A percentile compares a stretch with the other conserved stretches of the same genome.
Evolutionary conservation across 2,113 vertebrate genomes (phyloP).

Genomic region (Dascyllus trimaculatus): DNA sequence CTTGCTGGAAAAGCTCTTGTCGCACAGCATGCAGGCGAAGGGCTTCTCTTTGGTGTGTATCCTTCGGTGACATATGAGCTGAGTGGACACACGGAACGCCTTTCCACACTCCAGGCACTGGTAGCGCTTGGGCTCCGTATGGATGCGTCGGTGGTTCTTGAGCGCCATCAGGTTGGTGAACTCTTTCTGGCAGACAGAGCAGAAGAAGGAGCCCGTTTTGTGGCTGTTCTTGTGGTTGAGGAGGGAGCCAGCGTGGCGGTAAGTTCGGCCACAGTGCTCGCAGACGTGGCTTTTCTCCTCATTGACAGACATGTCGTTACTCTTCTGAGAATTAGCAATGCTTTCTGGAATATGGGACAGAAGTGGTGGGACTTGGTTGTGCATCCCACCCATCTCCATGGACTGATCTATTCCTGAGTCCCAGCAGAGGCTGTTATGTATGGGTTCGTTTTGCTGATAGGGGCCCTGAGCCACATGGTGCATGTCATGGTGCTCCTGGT

Average conservation of each 20-base stretch:
- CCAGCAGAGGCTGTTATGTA: conserved; percentile 56
- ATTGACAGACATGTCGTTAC: neutral
- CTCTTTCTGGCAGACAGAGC: conserved; percentile 85
- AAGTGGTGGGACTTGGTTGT: conserved; percentile 65
- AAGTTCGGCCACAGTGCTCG: conserved; percentile 85
- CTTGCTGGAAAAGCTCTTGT: conserved; percentile 86
- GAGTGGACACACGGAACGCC: conserved; percentile 86
- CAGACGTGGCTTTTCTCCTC: conserved; percentile 84
- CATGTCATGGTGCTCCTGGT: conserved; percentile 85
- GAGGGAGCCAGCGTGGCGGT: conserved; percentile 85
- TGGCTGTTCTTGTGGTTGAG: conserved; percentile 89
- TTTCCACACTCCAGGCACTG: conserved; percentile 89
- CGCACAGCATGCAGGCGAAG: conserved; percentile 82
- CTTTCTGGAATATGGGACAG: conserved; percentile 62
- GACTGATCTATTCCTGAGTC: conserved; percentile 73
- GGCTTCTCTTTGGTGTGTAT: conserved; percentile 88
- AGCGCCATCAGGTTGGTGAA: conserved; percentile 87
- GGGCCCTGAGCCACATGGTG: conserved; percentile 72
- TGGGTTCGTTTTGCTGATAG: conserved; percentile 33
- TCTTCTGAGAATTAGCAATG: conserved; percentile 49
- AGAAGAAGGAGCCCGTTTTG: conserved; percentile 84
- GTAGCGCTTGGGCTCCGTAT: conserved; percentile 89
- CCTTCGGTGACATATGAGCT: conserved; percentile 86
- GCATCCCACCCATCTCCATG: conserved; percentile 64
- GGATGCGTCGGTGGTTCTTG: conserved; percentile 87